These are phyloP conservation scores for Caenorhabditis afra DNA, from an alignment of 2,888 invertebrate species.

Conservation along the genomic window DNA sequence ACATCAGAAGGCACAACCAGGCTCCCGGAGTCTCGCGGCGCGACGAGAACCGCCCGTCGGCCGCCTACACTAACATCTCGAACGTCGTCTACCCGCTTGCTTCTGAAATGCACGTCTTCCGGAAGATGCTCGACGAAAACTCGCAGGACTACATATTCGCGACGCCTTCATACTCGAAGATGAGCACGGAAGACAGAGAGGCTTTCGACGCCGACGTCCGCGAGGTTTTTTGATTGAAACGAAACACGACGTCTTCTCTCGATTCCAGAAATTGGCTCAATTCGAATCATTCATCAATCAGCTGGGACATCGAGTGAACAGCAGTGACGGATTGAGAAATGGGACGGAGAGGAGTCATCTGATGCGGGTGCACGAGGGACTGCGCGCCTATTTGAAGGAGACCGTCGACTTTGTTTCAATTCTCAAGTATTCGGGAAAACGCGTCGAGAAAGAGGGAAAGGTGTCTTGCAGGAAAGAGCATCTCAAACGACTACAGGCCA, in stretches of 20 bases:
- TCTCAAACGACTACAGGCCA: slow-evolving; percentile 42
- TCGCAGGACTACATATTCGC: slow-evolving; percentile 57
- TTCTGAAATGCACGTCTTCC: slow-evolving; percentile 47
- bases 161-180: slow-evolving; percentile 49
- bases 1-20: slow-evolving; percentile 45
- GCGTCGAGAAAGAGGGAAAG: no score
- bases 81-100: slow-evolving; percentile 37
- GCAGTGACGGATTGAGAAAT: slow-evolving; percentile 49
- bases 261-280: slow-evolving; percentile 44
- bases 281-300: slow-evolving; percentile 53
- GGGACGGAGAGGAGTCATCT: slow-evolving; percentile 52
- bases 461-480: slow-evolving; percentile 42
- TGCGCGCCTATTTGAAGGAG: slow-evolving; percentile 52
- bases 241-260: no score
- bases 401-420: slow-evolving; percentile 34
- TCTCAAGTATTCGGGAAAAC: slow-evolving; percentile 42
- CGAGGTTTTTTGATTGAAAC: slow-evolving; percentile 18
- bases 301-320: slow-evolving; percentile 42
- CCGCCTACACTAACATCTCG: slow-evolving; percentile 31
- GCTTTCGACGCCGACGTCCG: slow-evolving; percentile 42
- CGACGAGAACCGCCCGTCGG: slow-evolving; percentile 53
- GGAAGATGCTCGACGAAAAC: slow-evolving; percentile 52
- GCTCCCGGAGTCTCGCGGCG: slow-evolving; percentile 49
- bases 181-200: slow-evolving; percentile 51
- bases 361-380: slow-evolving; percentile 48